phyloP scores from a whole-genome alignment of 2,888 invertebrate genomes.

The Ennomos fuscantarius region DNA sequence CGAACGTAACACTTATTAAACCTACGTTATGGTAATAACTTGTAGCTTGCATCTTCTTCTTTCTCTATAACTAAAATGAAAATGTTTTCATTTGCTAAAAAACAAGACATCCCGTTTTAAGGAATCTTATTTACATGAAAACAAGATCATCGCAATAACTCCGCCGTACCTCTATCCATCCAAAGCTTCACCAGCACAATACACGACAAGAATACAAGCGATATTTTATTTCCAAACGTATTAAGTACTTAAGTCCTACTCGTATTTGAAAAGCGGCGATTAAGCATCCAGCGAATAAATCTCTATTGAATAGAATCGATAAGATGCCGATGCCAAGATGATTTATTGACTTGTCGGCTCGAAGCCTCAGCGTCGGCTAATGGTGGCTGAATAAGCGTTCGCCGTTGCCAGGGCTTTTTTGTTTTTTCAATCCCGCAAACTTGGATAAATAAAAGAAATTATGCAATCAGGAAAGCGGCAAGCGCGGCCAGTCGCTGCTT shows the following conservation, averaged over 20 bases:
- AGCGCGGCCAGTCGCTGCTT: constrained; percentile 44
- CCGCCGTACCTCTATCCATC: constrained; percentile 13
- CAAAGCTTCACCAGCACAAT: constrained; percentile 23
- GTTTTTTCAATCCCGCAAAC: constrained; percentile 47
- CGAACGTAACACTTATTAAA: too few relatives aligned
- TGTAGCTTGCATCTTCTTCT: too few relatives aligned
- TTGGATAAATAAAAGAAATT: constrained; percentile 56
- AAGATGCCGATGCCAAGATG: constrained; percentile 73
- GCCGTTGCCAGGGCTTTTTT: constrained; percentile 51
- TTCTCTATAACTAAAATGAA: too few relatives aligned
- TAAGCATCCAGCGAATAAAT: constrained; percentile 63
- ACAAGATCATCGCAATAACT: constrained; percentile 14
- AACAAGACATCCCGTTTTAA: too few relatives aligned
- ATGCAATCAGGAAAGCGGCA: constrained; percentile 50
- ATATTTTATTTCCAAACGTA: constrained; percentile 46
- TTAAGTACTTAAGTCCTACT: constrained; percentile 58
- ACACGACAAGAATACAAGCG: constrained; percentile 45
- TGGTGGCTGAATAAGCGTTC: constrained; percentile 58
- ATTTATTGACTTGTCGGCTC: constrained; percentile 76
- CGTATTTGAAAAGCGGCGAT: constrained; percentile 63
- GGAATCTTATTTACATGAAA: too few relatives aligned
- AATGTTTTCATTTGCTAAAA: too few relatives aligned
- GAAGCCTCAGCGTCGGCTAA: constrained; percentile 51
- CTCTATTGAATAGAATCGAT: constrained; percentile 75
- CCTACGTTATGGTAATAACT: too few relatives aligned